A percentile compares a stretch with the other conserved stretches of the same genome.
phyloP scores from a whole-genome alignment of 2,797 vertebrate genomes.

The Fringilla coelebs region DNA sequence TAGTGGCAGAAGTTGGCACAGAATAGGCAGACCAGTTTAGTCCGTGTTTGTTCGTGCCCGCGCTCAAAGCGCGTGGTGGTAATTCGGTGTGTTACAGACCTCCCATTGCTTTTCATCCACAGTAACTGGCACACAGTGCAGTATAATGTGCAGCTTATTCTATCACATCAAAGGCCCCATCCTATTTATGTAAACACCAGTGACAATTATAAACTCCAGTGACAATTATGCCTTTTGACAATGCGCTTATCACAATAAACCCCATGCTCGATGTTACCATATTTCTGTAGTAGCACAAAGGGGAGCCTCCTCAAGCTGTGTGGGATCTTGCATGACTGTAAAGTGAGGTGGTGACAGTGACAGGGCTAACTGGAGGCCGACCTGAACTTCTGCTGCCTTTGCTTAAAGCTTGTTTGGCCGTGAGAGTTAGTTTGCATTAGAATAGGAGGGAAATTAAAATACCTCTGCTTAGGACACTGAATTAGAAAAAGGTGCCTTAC shows the following conservation, averaged over 20 bases:
- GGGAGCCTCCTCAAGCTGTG: background rate
- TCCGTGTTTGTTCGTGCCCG: background rate
- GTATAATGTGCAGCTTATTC: background rate
- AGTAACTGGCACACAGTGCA: background rate
- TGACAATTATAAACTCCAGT: background rate
- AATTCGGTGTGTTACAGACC: background rate
- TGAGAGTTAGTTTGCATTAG: background rate
- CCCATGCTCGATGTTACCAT: rapidly evolving
- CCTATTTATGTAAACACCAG: slow-evolving; percentile 13
- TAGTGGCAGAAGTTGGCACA: background rate
- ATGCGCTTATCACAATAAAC: background rate
- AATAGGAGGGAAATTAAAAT: background rate
- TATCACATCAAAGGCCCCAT: background rate
- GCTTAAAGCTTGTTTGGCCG: background rate
- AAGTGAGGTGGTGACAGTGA: background rate
- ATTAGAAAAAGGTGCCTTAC: background rate
- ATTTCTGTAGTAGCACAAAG: slow-evolving; percentile 8
- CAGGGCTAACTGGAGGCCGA: background rate
- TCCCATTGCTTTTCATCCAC: background rate
- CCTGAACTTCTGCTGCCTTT: background rate
- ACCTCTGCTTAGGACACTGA: background rate
- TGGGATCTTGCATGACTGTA: background rate
- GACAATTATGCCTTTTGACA: background rate
- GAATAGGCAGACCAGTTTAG: background rate
- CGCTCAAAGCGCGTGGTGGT: background rate